phyloP scores from a whole-genome alignment of 2,797 vertebrate genomes.

The Sandelia bainsii region DNA sequence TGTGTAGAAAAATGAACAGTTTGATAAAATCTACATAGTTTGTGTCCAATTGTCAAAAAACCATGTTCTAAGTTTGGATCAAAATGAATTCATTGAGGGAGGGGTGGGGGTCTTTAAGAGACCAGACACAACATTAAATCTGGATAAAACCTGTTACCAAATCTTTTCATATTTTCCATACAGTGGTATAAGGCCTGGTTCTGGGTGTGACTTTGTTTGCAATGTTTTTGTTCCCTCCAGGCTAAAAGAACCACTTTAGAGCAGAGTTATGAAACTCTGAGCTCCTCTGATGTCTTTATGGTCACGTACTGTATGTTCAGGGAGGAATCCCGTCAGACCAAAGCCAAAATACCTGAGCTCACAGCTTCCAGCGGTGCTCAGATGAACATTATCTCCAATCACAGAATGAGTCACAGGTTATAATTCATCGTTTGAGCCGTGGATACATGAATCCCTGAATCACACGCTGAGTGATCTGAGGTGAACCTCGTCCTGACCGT shows the following conservation, averaged over 20 bases:
- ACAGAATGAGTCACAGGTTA: constrained; percentile 21
- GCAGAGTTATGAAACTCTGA: constrained; percentile 8
- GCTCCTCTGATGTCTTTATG: not conserved
- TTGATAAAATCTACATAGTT: too few species aligned
- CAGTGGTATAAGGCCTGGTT: not conserved
- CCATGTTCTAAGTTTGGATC: too few species aligned
- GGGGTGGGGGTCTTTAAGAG: too few species aligned
- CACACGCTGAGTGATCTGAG: constrained; percentile 3
- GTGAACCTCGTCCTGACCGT: not conserved
- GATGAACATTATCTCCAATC: not conserved
- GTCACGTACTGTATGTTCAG: not conserved
- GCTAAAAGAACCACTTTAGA: not conserved
- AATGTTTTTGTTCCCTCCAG: not conserved
- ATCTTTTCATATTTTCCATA: too few species aligned
- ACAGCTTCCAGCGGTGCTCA: not conserved
- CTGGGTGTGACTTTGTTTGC: constrained; percentile 12
- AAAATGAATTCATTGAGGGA: too few species aligned
- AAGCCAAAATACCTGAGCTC: constrained; percentile 22
- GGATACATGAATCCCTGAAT: not conserved
- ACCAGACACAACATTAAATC: too few species aligned
- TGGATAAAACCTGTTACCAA: too few species aligned
- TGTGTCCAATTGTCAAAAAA: too few species aligned
- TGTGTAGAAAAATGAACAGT: too few species aligned
- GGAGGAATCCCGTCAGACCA: constrained; percentile 21
- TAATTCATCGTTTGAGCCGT: not conserved